A percentile compares a stretch with the other conserved stretches of the same genome.
These are phyloP conservation scores for Oreotrochilus melanogaster DNA, from an alignment of 2,113 vertebrate genomes.

Conservation along the genomic window DNA sequence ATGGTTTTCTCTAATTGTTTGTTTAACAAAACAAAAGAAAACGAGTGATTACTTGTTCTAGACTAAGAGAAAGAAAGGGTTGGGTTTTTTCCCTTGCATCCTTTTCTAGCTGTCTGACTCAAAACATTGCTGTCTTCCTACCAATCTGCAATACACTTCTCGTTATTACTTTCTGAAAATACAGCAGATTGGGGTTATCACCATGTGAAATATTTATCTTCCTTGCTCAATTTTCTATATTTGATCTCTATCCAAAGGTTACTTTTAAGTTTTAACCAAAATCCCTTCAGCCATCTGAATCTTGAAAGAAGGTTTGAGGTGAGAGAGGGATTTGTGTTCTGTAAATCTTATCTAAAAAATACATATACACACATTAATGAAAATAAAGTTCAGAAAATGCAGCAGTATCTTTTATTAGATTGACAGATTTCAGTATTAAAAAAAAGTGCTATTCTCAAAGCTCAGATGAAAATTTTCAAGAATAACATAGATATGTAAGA, in stretches of 20 bases:
- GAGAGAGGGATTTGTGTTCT: background rate
- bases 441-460: background rate
- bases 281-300: background rate
- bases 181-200: background rate
- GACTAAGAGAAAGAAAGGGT: background rate
- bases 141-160: background rate
- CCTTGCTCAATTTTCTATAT: background rate
- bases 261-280: slow-evolving; percentile 14
- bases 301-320: background rate
- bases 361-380: background rate
- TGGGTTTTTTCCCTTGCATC: background rate
- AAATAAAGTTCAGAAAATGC: background rate
- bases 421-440: background rate
- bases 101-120: background rate
- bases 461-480: slow-evolving; percentile 10
- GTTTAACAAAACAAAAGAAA: background rate
- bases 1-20: background rate
- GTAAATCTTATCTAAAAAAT: background rate
- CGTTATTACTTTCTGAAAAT: background rate
- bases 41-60: background rate
- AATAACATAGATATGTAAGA: background rate
- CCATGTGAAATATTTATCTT: slow-evolving; percentile 41
- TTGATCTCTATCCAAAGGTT: background rate
- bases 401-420: background rate
- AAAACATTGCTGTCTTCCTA: background rate